Conservation (phyloP, 2,888 invertebrate genomes). For the Salpingus planirostris region DNA sequence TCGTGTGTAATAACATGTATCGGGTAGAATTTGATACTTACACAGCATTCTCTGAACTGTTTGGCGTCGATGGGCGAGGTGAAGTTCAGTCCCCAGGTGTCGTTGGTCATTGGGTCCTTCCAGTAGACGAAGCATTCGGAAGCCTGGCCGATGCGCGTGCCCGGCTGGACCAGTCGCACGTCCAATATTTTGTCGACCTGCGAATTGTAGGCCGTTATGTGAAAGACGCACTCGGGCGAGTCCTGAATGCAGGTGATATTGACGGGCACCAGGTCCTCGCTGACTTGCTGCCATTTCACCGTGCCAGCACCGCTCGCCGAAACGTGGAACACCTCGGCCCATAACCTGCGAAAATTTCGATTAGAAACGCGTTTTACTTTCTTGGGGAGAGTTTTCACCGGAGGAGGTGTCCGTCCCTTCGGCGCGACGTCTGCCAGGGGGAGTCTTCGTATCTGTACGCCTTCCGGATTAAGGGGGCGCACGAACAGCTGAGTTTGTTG, state of each 20-base stretch:
- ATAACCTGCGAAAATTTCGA: constrained; percentile 57
- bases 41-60: constrained; percentile 93
- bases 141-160: constrained; percentile 93
- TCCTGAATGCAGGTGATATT: constrained; percentile 98
- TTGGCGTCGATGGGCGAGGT: constrained; percentile 96
- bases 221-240: constrained; percentile 93
- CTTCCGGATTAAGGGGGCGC: constrained; percentile 93
- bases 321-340: constrained; percentile 98
- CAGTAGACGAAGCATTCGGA: constrained; percentile 99
- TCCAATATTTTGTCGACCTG: constrained; percentile 98
- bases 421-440: constrained; percentile 85
- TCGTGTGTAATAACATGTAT: too few relatives aligned
- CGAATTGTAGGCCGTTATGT: constrained; percentile 97
- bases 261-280: constrained; percentile 95
- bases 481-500: constrained; percentile 95
- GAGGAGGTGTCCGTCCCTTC: constrained; percentile 79
- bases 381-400: constrained; percentile 50
- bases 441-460: constrained; percentile 94
- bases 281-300: constrained; percentile 96
- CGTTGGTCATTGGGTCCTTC: constrained; percentile 95
- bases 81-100: constrained; percentile 98
- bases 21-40: constrained; percentile 67
- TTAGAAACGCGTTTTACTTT: constrained; percentile 1
- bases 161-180: constrained; percentile 93
- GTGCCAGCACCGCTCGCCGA: constrained; percentile 87